Evolutionary conservation across 2,888 invertebrate species (phyloP).

Genomic region (Aporophyla nigra): DNA sequence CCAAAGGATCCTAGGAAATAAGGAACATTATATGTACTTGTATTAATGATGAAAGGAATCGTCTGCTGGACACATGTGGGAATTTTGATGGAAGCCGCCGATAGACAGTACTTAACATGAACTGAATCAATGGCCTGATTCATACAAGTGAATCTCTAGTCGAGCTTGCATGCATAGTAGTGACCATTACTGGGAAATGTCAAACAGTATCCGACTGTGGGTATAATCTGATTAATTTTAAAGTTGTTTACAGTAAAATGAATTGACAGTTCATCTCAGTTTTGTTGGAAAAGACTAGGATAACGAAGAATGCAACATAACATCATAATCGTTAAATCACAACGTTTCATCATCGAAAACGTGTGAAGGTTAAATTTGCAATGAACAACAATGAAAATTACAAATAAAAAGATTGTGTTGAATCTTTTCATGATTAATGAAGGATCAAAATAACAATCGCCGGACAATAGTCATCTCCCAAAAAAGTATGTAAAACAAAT

Average conservation of each 20-base stretch:
- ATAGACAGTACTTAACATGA: conserved; percentile 66
- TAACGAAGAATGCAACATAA: conserved; percentile 11
- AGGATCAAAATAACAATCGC: conserved; percentile 51
- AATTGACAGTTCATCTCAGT: neutral
- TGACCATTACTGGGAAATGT: conserved; percentile 62
- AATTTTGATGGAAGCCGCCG: conserved; percentile 57
- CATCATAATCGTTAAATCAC: conserved; percentile 1
- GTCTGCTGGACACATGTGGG: conserved; percentile 63
- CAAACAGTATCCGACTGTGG: conserved; percentile 34
- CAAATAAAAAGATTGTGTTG: conserved; percentile 30
- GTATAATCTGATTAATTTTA: conserved; percentile 8
- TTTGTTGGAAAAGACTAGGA: neutral
- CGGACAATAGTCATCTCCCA: conserved; percentile 34
- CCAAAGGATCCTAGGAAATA: conserved; percentile 35
- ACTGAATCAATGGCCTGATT: conserved; percentile 62
- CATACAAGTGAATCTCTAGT: conserved; percentile 51
- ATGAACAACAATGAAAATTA: conserved; percentile 19
- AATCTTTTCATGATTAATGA: conserved; percentile 51
- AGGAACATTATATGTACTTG: conserved; percentile 43
- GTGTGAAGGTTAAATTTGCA: conserved; percentile 22
- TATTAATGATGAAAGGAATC: conserved; percentile 42
- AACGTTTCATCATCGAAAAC: neutral
- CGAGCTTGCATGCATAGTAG: conserved; percentile 38
- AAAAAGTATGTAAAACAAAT: conserved; percentile 79
- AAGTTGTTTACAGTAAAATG: neutral